These are phyloP conservation scores for Nematopogon swammerdamellus DNA, from an alignment of 2,888 invertebrate species.

Conservation along the genomic window DNA sequence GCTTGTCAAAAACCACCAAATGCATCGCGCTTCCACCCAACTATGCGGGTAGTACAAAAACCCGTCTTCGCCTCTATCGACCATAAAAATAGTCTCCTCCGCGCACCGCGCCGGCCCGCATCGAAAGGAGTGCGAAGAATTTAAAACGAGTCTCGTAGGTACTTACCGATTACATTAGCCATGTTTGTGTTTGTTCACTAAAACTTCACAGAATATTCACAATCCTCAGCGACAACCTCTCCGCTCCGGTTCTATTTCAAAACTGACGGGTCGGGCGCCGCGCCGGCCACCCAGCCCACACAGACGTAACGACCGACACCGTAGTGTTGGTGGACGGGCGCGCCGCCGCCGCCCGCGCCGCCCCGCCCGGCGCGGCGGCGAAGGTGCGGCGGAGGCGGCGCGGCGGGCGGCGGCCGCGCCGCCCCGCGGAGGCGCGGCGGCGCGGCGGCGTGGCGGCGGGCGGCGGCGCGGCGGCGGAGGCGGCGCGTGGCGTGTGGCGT, in stretches of 20 bases:
- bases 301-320: too few relatives aligned
- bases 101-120: too few relatives aligned
- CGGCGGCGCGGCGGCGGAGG: too few relatives aligned
- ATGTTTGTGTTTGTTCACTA: conserved; percentile 24
- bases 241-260: conserved; percentile 25
- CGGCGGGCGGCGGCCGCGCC: too few relatives aligned
- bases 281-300: conserved; percentile 1
- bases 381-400: too few relatives aligned
- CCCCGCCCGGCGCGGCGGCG: too few relatives aligned
- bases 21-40: conserved; percentile 4
- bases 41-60: conserved; percentile 3
- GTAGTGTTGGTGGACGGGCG: too few relatives aligned
- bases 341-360: not conserved
- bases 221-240: conserved; percentile 19
- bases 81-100: too few relatives aligned
- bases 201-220: conserved; percentile 18
- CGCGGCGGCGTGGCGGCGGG: too few relatives aligned
- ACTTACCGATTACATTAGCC: conserved; percentile 46
- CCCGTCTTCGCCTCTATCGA: too few relatives aligned
- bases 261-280: conserved; percentile 20
- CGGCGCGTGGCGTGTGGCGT: too few relatives aligned
- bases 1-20: not conserved
- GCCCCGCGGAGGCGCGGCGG: too few relatives aligned
- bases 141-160: conserved; percentile 5
- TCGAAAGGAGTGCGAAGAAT: not conserved